Evolutionary conservation across 2,113 vertebrate genomes (phyloP).

Genomic region (Larimichthys crocea): DNA sequence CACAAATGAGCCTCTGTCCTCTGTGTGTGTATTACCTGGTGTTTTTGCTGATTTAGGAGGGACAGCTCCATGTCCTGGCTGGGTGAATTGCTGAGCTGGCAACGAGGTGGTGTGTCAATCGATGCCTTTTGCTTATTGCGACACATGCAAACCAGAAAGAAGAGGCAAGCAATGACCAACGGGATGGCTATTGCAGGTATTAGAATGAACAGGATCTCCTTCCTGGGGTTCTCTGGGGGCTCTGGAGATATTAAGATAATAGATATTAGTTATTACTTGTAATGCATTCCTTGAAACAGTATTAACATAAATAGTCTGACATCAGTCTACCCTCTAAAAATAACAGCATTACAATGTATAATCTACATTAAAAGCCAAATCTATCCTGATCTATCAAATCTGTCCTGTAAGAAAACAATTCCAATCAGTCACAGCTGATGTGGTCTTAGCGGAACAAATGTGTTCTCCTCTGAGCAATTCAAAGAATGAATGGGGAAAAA

Average conservation of each 20-base stretch:
- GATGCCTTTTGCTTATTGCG: conserved; percentile 94
- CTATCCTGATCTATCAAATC: no score
- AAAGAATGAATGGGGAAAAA: no score
- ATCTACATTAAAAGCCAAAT: neutral
- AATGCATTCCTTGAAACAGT: neutral
- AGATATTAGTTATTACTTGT: neutral
- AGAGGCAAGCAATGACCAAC: conserved; percentile 93
- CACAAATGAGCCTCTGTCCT: neutral
- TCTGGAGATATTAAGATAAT: conserved; percentile 75
- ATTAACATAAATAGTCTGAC: neutral
- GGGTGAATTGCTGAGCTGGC: conserved; percentile 89
- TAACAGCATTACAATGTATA: neutral
- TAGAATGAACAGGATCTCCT: conserved; percentile 96
- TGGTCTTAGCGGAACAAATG: neutral
- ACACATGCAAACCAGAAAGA: conserved; percentile 96
- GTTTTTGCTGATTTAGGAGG: conserved; percentile 92
- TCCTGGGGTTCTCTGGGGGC: conserved; percentile 89
- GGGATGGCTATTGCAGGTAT: conserved; percentile 96
- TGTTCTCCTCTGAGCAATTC: no score
- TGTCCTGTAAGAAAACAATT: neutral
- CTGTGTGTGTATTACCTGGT: conserved; percentile 84
- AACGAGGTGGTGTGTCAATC: conserved; percentile 85
- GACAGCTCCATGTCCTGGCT: conserved; percentile 96
- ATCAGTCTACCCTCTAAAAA: no score
- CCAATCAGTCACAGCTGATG: neutral